These are phyloP conservation scores for Lordiphosa stackelbergi DNA, from an alignment of 1,140 invertebrate species.

Conservation along the genomic window DNA sequence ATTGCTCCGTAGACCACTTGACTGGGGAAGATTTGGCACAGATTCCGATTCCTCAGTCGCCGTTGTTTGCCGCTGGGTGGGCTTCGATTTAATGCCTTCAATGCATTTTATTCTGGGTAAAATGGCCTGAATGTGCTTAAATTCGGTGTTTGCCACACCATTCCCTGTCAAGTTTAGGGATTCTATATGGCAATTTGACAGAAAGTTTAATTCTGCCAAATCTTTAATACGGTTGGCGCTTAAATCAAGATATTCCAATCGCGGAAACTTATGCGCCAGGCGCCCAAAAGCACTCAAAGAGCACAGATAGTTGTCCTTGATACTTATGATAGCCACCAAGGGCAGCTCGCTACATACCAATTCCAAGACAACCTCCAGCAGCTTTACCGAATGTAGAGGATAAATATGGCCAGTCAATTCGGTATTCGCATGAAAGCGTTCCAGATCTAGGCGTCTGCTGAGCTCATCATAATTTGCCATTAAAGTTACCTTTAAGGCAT, in stretches of 20 bases:
- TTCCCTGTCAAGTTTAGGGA: slow-evolving; percentile 21
- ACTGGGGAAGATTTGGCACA: too few species aligned
- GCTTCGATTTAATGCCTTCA: neutral
- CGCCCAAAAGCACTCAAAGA: slow-evolving; percentile 23
- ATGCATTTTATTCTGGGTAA: slow-evolving; percentile 22
- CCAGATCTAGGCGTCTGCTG: too few species aligned
- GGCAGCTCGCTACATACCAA: neutral
- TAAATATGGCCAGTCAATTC: slow-evolving; percentile 5
- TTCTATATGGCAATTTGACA: slow-evolving; percentile 7
- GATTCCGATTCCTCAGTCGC: too few species aligned
- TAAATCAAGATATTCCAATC: slow-evolving; percentile 33
- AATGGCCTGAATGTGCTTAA: neutral
- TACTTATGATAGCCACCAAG: slow-evolving; percentile 2
- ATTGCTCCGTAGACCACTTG: neutral
- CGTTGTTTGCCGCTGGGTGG: too few species aligned
- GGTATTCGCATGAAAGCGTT: too few species aligned
- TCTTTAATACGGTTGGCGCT: slow-evolving; percentile 30
- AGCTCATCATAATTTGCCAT: too few species aligned
- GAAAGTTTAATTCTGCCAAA: slow-evolving; percentile 13
- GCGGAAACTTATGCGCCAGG: neutral
- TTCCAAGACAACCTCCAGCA: slow-evolving; percentile 8
- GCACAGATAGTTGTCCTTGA: slow-evolving; percentile 41
- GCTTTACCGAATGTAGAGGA: slow-evolving; percentile 17
- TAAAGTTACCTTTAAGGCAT: too few species aligned
- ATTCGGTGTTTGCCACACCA: slow-evolving; percentile 13